These are phyloP conservation scores for Sabatieria punctata DNA, from an alignment of 2,888 invertebrate species.

Conservation along the genomic window DNA sequence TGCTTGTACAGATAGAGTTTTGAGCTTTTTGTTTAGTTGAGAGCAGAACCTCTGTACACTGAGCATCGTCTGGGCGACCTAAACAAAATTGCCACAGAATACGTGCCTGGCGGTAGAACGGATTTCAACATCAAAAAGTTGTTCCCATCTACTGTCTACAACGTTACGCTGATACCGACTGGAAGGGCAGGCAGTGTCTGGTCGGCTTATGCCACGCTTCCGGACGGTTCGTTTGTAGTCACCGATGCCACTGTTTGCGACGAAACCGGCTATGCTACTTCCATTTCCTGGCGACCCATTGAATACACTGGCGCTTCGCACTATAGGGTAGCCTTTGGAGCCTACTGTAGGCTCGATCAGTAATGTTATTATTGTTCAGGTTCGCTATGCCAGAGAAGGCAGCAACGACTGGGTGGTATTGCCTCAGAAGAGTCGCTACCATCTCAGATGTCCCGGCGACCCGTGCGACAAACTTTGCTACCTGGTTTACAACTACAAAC, in stretches of 20 bases:
- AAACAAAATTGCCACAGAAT: conserved; percentile 20
- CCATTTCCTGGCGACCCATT: conserved; percentile 29
- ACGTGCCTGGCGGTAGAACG: conserved; percentile 22
- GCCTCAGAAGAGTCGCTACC: conserved; percentile 10
- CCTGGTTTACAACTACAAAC: conserved; percentile 28
- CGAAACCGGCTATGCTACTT: conserved; percentile 25
- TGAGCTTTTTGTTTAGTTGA: conserved; percentile 15
- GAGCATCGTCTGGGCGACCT: conserved; percentile 19
- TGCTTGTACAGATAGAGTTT: background rate
- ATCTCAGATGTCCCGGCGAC: conserved; percentile 24
- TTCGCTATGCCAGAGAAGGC: conserved; percentile 22
- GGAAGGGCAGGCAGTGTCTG: conserved; percentile 26
- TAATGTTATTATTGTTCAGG: conserved; percentile 11
- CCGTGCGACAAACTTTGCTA: conserved; percentile 29
- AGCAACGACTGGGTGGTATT: conserved; percentile 24
- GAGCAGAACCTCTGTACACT: conserved; percentile 24
- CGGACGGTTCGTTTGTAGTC: conserved; percentile 26
- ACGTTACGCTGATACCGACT: conserved; percentile 24
- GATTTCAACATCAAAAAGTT: conserved; percentile 24
- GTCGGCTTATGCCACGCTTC: conserved; percentile 30
- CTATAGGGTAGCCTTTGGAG: conserved; percentile 21
- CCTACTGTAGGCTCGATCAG: background rate
- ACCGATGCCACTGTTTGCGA: conserved; percentile 28
- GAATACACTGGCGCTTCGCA: conserved; percentile 22
- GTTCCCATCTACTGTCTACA: conserved; percentile 28